Evolutionary conservation across 2,888 invertebrate genomes (phyloP), one percentile per base, ranked within the genome.

Genomic region (Drymonia ruficornis): DNA sequence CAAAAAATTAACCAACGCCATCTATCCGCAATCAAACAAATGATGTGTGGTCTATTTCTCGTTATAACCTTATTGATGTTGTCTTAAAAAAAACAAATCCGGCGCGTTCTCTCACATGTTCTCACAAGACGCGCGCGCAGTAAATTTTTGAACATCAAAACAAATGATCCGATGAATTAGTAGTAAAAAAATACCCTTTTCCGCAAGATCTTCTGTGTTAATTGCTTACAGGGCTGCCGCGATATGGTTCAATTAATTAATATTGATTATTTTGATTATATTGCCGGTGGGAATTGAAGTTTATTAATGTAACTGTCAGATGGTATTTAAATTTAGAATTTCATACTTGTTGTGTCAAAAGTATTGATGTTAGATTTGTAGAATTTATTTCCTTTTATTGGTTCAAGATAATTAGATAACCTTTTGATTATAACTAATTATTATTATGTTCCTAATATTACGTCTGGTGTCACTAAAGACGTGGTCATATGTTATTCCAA

Each of bases 171-270:
- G 70, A 73, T 70, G 76, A 80, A 79, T 81, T 78, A 72, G 74
- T 74, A 78, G 74, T 71, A 74, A 80, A 83, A 83, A 82, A 80
- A 76, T 64, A 72, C 65, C 75, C 84, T 84, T 90, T 90, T 91
- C 91, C 91, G 91, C 89, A 78, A 86, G 80, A 79, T 80, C 45
- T 88, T 80, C 28, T 88, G 88, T 83, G 87, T 86, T 91, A 89
- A 91, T 91, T 91, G 89, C 82, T 65, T 66, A 0, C 57, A 70
- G 70, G 70, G 70, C 38, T 70, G 72, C 1, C 47, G 44, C 50
- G 8, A 49, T 23, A 28, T 34, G 31, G 11, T 47, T 47, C 34
- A 47, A 47, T 47, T 47, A 47, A 47, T 47, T 47, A 47, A 34
- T 47, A 47, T 47, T 47, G 47, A 47, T 47, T 47, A 47, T 34